Evolutionary conservation across 2,797 vertebrate species (phyloP).

Genomic region (Lateolabrax maculatus): DNA sequence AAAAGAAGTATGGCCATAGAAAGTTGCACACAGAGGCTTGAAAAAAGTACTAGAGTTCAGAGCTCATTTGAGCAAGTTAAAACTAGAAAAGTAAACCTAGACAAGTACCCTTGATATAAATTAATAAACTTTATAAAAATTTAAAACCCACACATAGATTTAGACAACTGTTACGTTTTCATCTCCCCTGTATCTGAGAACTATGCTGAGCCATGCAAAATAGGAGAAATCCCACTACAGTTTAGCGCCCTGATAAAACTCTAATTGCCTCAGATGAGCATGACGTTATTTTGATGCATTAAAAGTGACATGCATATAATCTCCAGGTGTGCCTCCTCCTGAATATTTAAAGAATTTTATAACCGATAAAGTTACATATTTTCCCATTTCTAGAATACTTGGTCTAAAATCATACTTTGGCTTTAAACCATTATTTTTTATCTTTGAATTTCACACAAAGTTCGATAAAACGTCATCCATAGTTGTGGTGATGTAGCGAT

Average conservation of each 20-base stretch:
- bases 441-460: conserved; percentile 46
- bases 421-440: conserved; percentile 69
- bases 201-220: conserved; percentile 78
- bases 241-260: conserved; percentile 54
- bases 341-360: conserved; percentile 43
- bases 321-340: conserved; percentile 58
- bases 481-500: conserved; percentile 17
- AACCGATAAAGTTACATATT: conserved; percentile 48
- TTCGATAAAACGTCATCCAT: conserved; percentile 35
- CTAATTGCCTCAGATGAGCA: conserved; percentile 52
- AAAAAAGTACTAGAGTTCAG: conserved; percentile 54
- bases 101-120: conserved; percentile 73
- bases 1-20: conserved; percentile 48
- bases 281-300: conserved; percentile 37
- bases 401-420: conserved; percentile 77
- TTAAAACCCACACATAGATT: conserved; percentile 71
- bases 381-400: conserved; percentile 48
- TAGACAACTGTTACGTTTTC: conserved; percentile 56
- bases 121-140: conserved; percentile 78
- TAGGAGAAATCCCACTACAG: conserved; percentile 63
- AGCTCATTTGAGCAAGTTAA: conserved; percentile 57
- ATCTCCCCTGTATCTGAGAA: conserved; percentile 56
- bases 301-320: conserved; percentile 71
- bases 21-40: conserved; percentile 69
- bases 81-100: conserved; percentile 56